Percentiles rank a stretch among this genome's conserved stretches.
Evolutionary conservation across 2,797 vertebrate genomes (phyloP).

Genomic region (Limnodromus scolopaceus): DNA sequence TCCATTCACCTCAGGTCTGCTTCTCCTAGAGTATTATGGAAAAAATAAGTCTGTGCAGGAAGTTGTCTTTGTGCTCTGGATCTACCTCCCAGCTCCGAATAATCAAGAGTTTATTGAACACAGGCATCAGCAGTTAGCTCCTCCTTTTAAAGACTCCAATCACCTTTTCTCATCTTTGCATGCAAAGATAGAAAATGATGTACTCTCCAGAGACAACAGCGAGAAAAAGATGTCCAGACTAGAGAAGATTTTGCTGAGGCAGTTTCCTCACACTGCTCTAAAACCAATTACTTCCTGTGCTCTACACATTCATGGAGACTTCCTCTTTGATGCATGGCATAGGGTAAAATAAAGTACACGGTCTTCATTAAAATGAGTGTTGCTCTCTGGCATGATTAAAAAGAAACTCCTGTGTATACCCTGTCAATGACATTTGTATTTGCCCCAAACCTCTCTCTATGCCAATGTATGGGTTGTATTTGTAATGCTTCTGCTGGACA

Average conservation of each 20-base stretch:
- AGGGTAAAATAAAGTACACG: background rate
- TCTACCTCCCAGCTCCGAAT: background rate
- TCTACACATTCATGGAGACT: background rate
- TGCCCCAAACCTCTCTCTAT: background rate
- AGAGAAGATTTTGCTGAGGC: slow-evolving; percentile 35
- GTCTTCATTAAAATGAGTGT: background rate
- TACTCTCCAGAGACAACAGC: background rate
- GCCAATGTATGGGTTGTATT: background rate
- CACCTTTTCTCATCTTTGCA: background rate
- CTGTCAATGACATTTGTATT: background rate
- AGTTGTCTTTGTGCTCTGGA: background rate
- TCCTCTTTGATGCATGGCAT: background rate
- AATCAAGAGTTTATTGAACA: background rate
- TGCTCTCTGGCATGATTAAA: background rate
- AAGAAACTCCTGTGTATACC: background rate
- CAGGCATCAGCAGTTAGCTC: background rate
- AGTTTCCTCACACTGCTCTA: background rate
- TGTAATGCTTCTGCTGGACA: background rate
- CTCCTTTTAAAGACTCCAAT: background rate
- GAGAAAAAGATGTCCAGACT: background rate
- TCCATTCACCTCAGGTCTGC: background rate
- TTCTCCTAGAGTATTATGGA: background rate
- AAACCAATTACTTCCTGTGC: slow-evolving; percentile 2
- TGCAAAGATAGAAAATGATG: background rate
- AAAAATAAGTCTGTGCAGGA: background rate